These are phyloP conservation scores for Temnopleurus reevesii DNA, from an alignment of 53 echinoderm and acorn worm genomes.

Conservation along the genomic window DNA sequence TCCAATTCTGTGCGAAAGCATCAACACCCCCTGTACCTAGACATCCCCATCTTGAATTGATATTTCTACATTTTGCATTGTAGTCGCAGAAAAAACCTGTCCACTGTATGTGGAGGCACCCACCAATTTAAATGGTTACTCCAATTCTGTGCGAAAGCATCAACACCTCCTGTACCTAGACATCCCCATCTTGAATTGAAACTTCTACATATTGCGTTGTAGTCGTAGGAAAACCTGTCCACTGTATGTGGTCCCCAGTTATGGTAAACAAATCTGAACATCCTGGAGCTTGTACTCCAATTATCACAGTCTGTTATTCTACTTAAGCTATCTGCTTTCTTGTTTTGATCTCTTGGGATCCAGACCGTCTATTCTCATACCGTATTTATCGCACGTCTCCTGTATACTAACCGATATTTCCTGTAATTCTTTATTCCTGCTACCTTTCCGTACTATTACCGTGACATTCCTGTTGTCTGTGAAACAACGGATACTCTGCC, in stretches of 20 bases:
- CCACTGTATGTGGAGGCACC: conserved; percentile 12
- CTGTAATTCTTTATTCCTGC: conserved; percentile 45
- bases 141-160: conserved; percentile 10
- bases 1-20: conserved; percentile 1
- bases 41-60: conserved; percentile 49
- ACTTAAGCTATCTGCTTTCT: conserved; percentile 45
- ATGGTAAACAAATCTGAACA: conserved; percentile 41
- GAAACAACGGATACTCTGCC: background rate
- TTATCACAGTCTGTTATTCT: conserved; percentile 38
- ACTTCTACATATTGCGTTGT: background rate
- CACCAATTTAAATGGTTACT: background rate
- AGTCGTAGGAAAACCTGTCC: conserved; percentile 21
- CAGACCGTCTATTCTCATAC: conserved; percentile 17
- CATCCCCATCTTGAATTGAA: conserved; percentile 52
- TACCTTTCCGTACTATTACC: conserved; percentile 48
- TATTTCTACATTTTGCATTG: background rate
- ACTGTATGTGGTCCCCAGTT: background rate
- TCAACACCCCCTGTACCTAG: conserved; percentile 22
- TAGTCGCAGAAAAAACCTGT: conserved; percentile 22
- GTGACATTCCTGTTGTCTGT: conserved; percentile 51
- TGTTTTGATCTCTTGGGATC: conserved; percentile 35
- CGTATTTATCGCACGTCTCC: background rate
- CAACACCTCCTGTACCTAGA: conserved; percentile 17
- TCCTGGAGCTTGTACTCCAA: background rate
- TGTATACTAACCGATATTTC: conserved; percentile 6